Evolutionary conservation across 2,888 invertebrate genomes (phyloP).

Genomic region (Papilio gigon): DNA sequence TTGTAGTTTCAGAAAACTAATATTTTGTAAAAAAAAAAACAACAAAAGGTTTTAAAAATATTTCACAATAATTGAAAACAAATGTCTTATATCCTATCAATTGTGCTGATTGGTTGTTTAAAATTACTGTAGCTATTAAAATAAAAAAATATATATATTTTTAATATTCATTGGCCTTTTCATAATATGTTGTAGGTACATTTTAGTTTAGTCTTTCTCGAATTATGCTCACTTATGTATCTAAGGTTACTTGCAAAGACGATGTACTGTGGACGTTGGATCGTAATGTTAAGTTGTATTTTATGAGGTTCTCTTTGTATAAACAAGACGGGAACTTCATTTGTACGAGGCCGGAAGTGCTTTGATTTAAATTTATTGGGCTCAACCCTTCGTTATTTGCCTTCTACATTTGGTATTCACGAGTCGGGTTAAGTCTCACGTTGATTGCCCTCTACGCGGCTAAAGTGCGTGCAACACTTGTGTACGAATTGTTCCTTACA

Average conservation of each 20-base stretch:
- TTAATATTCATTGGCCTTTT: no score
- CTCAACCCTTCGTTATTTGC: conserved; percentile 39
- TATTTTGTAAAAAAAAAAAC: no score
- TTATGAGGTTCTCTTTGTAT: conserved; percentile 30
- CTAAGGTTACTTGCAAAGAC: background rate
- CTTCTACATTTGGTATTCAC: conserved; percentile 39
- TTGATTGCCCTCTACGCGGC: conserved; percentile 26
- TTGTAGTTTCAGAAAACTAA: no score
- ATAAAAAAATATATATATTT: no score
- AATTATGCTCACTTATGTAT: no score
- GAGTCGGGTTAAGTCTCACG: conserved; percentile 34
- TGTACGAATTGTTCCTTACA: background rate
- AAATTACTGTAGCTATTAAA: no score
- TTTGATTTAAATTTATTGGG: conserved; percentile 40
- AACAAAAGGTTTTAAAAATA: no score
- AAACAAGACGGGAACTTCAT: conserved; percentile 29
- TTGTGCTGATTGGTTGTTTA: no score
- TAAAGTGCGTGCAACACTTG: conserved; percentile 21
- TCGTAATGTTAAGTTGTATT: conserved; percentile 21
- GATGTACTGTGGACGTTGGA: conserved; percentile 6
- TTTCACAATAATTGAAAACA: no score
- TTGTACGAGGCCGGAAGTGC: conserved; percentile 36
- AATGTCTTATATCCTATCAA: no score
- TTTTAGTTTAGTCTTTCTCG: no score
- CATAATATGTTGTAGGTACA: no score